phyloP scores from a whole-genome alignment of 1,140 invertebrate genomes.

The Drosophila ercepeae region DNA sequence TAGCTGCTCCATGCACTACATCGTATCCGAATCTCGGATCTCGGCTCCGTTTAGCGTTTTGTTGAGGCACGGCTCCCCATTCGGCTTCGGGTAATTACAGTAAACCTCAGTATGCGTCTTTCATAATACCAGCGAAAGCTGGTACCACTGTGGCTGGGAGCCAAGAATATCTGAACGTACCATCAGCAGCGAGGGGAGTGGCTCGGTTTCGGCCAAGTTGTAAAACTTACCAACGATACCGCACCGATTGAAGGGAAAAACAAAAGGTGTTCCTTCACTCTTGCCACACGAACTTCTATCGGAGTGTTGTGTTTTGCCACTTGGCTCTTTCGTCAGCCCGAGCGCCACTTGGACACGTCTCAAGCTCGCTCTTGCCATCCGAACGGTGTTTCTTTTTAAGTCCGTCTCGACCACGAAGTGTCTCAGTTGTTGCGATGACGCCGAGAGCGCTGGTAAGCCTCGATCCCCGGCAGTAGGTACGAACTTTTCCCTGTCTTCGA shows the following conservation, averaged over 20 bases:
- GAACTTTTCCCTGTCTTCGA: not conserved
- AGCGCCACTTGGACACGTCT: slow-evolving; percentile 5
- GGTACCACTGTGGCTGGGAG: slow-evolving; percentile 2
- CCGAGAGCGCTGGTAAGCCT: slow-evolving; percentile 37
- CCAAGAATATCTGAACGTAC: slow-evolving; percentile 32
- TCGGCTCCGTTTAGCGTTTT: slow-evolving; percentile 16
- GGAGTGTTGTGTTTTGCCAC: slow-evolving; percentile 4
- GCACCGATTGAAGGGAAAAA: slow-evolving; percentile 38
- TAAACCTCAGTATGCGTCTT: slow-evolving; percentile 14
- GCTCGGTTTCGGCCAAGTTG: slow-evolving; percentile 22
- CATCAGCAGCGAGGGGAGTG: slow-evolving; percentile 25
- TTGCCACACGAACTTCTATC: slow-evolving; percentile 7
- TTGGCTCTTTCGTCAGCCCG: not conserved
- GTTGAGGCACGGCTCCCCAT: slow-evolving; percentile 2
- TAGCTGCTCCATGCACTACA: slow-evolving; percentile 21
- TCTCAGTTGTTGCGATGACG: slow-evolving; percentile 37
- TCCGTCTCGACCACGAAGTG: not conserved
- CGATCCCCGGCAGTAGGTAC: not conserved
- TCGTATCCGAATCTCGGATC: slow-evolving; percentile 1
- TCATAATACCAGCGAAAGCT: slow-evolving; percentile 44
- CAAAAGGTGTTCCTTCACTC: slow-evolving; percentile 17
- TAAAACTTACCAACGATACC: slow-evolving; percentile 59
- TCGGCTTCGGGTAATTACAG: slow-evolving; percentile 26
- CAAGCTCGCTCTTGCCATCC: slow-evolving; percentile 2
- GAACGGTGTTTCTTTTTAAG: slow-evolving; percentile 26